Evolutionary conservation across 1,140 invertebrate genomes (phyloP), one percentile per base, ranked within the genome.

Genomic region (Cyrtorhinus lividipennis): DNA sequence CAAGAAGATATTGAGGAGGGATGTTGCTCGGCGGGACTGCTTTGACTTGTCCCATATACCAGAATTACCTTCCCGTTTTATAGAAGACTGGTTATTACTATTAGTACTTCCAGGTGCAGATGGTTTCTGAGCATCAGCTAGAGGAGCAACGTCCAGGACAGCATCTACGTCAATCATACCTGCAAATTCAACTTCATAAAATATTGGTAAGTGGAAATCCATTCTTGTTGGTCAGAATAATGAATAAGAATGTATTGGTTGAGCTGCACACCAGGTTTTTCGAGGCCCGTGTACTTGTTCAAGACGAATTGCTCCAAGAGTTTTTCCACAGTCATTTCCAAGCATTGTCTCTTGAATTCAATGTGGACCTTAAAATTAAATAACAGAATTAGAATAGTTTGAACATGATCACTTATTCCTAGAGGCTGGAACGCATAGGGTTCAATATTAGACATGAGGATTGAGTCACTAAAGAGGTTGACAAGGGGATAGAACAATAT

Each of bases 1-100:
- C 80, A 90, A 90, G 81, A 92, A 93, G 78, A 92, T 82, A 83
- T 93, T 92, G 76, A 92, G 83, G 73, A 93, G 83, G 75, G 90
- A 92, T 75, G 89, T 92, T 77, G 90, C 90, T 79, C 90, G 86
- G 76, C 88, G 85, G 75, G 87, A 90, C 76, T 86, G 81, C 83
- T 89, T 89, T 78, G 77, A 65, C 45, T 59, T 68, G 62, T 65
- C 63, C 26, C 67, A 69, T 67, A 69, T 68, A 71, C 75, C 59
- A 73, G 75, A 72, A 80, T 77, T 69, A 81, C 79, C 70, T 81
- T 80, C 73, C 75, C 80, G 70, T 77, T 77, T 77, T 46, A 70
- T 64, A 46, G 71, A 67, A 57, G 56, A 24, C 56, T 57, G 56
- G 56, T 24, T 57, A 59, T 73, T 74, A 44, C 20, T 23, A 61